Conservation (phyloP, 2,113 vertebrate genomes). For the Zosterops hypoxanthus region DNA sequence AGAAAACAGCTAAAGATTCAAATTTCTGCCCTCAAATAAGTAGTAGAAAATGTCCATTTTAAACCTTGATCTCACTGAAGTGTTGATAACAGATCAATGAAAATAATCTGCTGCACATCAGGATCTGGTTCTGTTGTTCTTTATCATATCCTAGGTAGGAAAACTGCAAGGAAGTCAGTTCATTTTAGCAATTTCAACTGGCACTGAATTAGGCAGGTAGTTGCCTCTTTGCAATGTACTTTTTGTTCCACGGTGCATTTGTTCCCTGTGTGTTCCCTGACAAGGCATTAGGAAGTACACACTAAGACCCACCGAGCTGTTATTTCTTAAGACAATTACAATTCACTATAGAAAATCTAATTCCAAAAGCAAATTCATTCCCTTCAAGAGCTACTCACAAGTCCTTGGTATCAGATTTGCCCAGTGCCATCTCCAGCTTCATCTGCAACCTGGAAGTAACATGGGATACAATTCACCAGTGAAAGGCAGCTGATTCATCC, state of each 20-base stretch:
- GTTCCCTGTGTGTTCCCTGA: background rate
- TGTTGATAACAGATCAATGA: background rate
- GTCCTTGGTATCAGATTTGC: background rate
- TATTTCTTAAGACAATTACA: background rate
- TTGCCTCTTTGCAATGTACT: background rate
- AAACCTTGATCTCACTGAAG: background rate
- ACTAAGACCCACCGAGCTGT: background rate
- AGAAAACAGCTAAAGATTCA: background rate
- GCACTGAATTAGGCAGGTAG: background rate
- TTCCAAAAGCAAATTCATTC: background rate
- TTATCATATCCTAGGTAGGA: background rate
- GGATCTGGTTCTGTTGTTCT: background rate
- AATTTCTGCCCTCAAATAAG: background rate
- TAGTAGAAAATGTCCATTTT: background rate
- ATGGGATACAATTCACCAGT: background rate
- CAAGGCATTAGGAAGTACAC: background rate
- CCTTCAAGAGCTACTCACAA: background rate
- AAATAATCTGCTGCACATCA: background rate
- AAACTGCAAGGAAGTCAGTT: background rate
- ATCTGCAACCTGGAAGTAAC: background rate
- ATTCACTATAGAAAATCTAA: background rate
- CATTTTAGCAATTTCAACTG: background rate
- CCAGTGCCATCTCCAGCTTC: background rate
- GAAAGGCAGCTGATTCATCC: background rate
- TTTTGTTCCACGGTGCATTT: background rate